phyloP scores from a whole-genome alignment of 2,888 invertebrate species.

The Drosophila mayaguana region DNA sequence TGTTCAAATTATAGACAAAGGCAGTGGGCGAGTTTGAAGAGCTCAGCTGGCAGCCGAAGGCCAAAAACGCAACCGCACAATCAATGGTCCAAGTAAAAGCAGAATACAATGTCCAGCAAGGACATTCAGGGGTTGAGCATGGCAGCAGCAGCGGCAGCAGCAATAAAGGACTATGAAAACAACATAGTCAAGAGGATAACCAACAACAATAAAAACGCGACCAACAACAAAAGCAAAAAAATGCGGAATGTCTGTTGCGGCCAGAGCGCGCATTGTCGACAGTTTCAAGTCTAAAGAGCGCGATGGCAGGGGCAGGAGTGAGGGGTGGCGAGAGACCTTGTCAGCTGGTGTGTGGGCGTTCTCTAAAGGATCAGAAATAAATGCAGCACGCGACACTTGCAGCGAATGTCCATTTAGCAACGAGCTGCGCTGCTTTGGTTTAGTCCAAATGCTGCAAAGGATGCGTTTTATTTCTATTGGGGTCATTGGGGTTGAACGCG shows the following conservation, averaged over 20 bases:
- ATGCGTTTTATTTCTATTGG: conserved; percentile 77
- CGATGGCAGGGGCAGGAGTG: not conserved
- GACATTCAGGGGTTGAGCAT: conserved; percentile 18
- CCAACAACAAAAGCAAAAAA: conserved; percentile 31
- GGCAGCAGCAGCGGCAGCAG: conserved; percentile 21
- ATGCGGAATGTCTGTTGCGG: conserved; percentile 3
- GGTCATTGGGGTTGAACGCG: conserved; percentile 71
- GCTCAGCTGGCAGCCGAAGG: conserved; percentile 34
- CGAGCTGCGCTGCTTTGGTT: conserved; percentile 42
- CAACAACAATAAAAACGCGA: conserved; percentile 66
- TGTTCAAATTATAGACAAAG: conserved; percentile 56
- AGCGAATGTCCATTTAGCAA: conserved; percentile 66
- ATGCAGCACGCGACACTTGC: conserved; percentile 72
- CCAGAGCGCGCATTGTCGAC: conserved; percentile 20
- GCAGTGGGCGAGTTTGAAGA: conserved; percentile 26
- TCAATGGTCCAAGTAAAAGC: conserved; percentile 46
- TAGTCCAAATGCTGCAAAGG: conserved; percentile 54
- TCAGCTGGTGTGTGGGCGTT: not conserved
- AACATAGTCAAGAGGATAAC: conserved; percentile 68
- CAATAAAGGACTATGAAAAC: conserved; percentile 64
- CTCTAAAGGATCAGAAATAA: conserved; percentile 50
- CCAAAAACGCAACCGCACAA: conserved; percentile 57
- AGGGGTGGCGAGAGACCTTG: not conserved
- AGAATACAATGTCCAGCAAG: conserved; percentile 32
- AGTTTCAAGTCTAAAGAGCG: conserved; percentile 13